Conservation (phyloP, 2,888 invertebrate species). For the Drosophila testacea region DNA sequence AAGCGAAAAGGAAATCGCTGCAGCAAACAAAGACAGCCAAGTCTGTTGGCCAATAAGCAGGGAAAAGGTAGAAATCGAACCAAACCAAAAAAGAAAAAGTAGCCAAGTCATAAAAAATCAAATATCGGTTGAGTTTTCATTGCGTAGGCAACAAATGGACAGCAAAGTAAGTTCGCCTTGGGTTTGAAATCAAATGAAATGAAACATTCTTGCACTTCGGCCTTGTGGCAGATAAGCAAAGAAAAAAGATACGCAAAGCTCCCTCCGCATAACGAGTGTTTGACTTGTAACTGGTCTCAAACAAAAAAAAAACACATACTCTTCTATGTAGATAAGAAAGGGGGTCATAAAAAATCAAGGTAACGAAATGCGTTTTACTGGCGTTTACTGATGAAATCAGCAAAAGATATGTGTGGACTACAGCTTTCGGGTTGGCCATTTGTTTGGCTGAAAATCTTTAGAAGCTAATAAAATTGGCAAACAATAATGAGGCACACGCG, state of each 20-base stretch:
- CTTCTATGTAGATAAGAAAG: slow-evolving; percentile 2
- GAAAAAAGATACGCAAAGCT: slow-evolving; percentile 31
- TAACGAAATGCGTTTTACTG: slow-evolving; percentile 73
- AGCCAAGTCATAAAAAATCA: slow-evolving; percentile 77
- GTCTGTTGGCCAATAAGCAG: slow-evolving; percentile 3
- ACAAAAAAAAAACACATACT: slow-evolving; percentile 13
- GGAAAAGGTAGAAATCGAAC: slow-evolving; percentile 20
- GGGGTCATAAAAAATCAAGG: slow-evolving; percentile 66
- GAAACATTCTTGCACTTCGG: slow-evolving; percentile 40
- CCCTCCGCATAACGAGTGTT: slow-evolving; percentile 21
- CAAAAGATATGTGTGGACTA: slow-evolving; percentile 49
- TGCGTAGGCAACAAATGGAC: slow-evolving; percentile 55
- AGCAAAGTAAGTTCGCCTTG: slow-evolving; percentile 30
- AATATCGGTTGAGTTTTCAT: slow-evolving; percentile 68
- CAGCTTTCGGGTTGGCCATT: slow-evolving; percentile 23
- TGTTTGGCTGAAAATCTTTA: slow-evolving; percentile 64
- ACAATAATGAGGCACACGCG: slow-evolving; percentile 67
- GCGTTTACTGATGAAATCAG: slow-evolving; percentile 77
- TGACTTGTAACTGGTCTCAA: slow-evolving; percentile 36
- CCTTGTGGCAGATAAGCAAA: slow-evolving; percentile 50
- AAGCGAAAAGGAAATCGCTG: slow-evolving; percentile 64
- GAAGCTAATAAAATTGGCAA: slow-evolving; percentile 72
- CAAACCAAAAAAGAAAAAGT: slow-evolving; percentile 52
- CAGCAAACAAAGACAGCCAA: slow-evolving; percentile 26
- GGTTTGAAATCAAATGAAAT: slow-evolving; percentile 53